Percentiles rank a stretch among this genome's conserved stretches.
Evolutionary conservation across 2,797 vertebrate species (phyloP).

Genomic region (Esox lucius): DNA sequence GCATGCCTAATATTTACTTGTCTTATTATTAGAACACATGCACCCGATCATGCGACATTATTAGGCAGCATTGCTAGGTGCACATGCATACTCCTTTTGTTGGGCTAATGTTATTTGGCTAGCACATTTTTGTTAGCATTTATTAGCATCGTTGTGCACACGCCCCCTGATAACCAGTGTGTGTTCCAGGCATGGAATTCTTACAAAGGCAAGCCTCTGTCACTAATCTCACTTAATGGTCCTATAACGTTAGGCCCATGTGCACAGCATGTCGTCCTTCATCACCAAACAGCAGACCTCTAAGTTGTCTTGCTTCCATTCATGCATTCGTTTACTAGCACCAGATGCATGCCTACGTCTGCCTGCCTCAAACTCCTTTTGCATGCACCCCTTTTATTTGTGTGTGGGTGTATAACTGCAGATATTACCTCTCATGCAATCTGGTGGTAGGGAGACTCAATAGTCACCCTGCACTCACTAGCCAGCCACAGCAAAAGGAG

Average conservation of each 20-base stretch:
- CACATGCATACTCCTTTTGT: neutral
- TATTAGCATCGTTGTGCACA: neutral
- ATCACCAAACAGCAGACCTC: neutral
- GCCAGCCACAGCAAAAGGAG: neutral
- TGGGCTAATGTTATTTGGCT: neutral
- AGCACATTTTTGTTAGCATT: neutral
- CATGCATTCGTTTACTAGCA: neutral
- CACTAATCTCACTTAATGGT: neutral
- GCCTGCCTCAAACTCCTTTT: neutral
- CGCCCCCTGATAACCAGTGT: neutral
- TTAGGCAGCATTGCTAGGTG: neutral
- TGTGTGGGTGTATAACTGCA: neutral
- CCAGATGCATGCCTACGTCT: neutral
- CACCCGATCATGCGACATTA: too few relatives aligned
- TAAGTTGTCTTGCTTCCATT: neutral
- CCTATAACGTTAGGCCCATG: neutral
- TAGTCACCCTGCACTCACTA: constrained; percentile 6
- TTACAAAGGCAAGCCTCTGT: neutral
- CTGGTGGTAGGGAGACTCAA: neutral
- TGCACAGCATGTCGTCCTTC: neutral
- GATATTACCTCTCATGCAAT: neutral
- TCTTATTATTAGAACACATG: too few relatives aligned
- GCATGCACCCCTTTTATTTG: neutral
- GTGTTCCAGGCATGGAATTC: neutral
- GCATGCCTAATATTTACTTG: neutral